These are phyloP conservation scores for Ardeotis arabs DNA, from an alignment of 2,113 vertebrate species.

Conservation along the genomic window DNA sequence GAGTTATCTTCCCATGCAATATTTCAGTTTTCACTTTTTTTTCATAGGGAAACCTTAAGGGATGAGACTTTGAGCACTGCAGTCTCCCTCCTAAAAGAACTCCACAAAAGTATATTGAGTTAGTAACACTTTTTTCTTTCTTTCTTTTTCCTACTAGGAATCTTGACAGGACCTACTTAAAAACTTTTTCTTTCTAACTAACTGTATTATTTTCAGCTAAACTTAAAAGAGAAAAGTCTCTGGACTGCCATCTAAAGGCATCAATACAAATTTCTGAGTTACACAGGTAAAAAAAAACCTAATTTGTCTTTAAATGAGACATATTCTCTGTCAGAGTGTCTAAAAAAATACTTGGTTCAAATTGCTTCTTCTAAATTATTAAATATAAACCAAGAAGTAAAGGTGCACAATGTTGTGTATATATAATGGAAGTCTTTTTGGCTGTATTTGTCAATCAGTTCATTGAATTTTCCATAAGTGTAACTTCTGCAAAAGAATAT, in stretches of 20 bases:
- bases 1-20: background rate
- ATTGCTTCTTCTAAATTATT: background rate
- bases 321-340: background rate
- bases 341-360: background rate
- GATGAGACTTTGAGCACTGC: background rate
- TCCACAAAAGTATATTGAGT: background rate
- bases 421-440: background rate
- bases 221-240: background rate
- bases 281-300: background rate
- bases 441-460: background rate
- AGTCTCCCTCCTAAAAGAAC: background rate
- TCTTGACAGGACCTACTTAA: conserved; percentile 9
- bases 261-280: background rate
- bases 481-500: background rate
- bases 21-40: background rate
- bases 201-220: conserved; percentile 12
- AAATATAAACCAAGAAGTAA: background rate
- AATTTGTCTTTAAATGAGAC: conserved; percentile 8
- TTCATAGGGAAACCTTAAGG: background rate
- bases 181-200: conserved; percentile 15
- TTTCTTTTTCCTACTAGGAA: background rate
- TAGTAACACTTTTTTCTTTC: background rate
- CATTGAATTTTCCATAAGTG: background rate
- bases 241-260: background rate
- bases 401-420: background rate